Evolutionary conservation across 2,113 vertebrate genomes (phyloP).

Genomic region (Copsychus sechellarum): DNA sequence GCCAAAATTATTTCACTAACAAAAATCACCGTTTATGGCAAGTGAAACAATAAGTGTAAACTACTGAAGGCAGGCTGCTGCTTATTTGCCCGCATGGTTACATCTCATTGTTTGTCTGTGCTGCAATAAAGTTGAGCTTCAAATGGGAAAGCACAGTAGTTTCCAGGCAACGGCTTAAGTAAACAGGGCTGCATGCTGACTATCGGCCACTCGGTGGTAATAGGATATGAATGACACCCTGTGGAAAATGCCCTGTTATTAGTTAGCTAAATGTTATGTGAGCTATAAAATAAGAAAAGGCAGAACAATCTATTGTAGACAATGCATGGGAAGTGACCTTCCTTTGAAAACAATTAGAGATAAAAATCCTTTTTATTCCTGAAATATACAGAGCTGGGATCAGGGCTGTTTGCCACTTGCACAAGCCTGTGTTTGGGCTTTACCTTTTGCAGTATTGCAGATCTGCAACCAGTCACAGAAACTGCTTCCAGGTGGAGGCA

Average conservation of each 20-base stretch:
- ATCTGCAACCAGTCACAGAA: background rate
- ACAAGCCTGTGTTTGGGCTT: background rate
- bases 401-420: fast-evolving
- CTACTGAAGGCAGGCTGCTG: background rate
- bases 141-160: background rate
- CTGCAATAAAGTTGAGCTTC: background rate
- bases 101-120: background rate
- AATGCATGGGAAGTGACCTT: background rate
- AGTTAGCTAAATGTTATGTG: background rate
- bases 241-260: background rate
- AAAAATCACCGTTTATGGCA: background rate
- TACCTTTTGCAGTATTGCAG: background rate
- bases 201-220: background rate
- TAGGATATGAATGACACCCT: background rate
- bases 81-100: background rate
- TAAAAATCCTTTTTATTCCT: background rate
- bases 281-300: background rate
- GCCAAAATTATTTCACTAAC: background rate
- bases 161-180: background rate
- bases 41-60: background rate
- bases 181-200: background rate
- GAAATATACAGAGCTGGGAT: background rate
- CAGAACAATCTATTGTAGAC: background rate
- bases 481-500: background rate
- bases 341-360: background rate